Evolutionary conservation across 2,113 vertebrate genomes (phyloP).

Genomic region (Amblyornis subalaris): DNA sequence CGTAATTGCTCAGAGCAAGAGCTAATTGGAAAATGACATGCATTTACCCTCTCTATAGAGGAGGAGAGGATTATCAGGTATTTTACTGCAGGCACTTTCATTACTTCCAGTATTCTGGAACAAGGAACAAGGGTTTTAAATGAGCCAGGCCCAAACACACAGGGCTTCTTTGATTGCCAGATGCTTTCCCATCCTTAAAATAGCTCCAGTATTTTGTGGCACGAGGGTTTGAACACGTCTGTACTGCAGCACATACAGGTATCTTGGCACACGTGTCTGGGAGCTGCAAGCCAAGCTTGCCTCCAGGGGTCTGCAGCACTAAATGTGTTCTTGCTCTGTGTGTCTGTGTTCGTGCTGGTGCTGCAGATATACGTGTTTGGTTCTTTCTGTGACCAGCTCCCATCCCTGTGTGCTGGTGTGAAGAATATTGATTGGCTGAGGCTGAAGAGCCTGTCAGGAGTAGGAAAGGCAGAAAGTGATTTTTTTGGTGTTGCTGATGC

Average conservation of each 20-base stretch:
- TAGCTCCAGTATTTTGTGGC: background rate
- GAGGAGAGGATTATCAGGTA: constrained; percentile 8
- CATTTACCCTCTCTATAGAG: constrained; percentile 21
- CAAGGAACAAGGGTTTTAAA: background rate
- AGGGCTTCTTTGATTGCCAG: background rate
- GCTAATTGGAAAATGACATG: constrained; percentile 62
- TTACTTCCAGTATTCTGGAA: constrained; percentile 17
- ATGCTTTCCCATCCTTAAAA: background rate
- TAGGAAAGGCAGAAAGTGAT: background rate
- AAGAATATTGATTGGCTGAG: accelerated
- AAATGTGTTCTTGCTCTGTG: background rate
- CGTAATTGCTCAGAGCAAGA: constrained; percentile 57
- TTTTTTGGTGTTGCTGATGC: background rate
- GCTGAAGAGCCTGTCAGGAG: background rate
- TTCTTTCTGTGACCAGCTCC: background rate
- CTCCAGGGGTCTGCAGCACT: background rate
- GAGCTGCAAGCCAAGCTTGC: background rate
- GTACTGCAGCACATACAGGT: background rate
- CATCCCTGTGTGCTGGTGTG: accelerated
- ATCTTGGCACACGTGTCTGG: background rate
- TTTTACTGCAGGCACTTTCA: constrained; percentile 48
- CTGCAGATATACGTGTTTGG: background rate
- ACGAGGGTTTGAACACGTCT: background rate
- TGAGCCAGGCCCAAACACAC: background rate
- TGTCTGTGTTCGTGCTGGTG: background rate